Evolutionary conservation across 2,888 invertebrate species (phyloP).

Genomic region (Spisula solida): DNA sequence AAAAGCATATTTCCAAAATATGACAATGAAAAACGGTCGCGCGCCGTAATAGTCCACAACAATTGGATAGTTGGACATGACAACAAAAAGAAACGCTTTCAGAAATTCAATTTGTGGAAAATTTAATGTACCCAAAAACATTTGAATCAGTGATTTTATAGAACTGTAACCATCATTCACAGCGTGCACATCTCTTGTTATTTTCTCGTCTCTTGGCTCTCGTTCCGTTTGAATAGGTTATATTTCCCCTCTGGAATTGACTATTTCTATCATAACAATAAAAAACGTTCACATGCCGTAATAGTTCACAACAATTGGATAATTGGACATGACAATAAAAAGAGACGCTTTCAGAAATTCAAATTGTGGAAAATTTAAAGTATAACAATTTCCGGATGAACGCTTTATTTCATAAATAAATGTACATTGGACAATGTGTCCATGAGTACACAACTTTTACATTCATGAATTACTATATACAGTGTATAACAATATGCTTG

Average conservation of each 20-base stretch:
- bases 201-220: no score
- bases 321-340: background rate
- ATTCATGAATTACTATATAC: no score
- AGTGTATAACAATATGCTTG: no score
- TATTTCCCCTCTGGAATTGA: no score
- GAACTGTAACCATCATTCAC: no score
- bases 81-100: background rate
- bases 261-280: background rate
- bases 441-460: no score
- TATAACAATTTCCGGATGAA: no score
- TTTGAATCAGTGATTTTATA: background rate
- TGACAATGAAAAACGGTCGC: background rate
- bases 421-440: no score
- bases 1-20: background rate
- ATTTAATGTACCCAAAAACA: background rate
- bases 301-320: slow-evolving; percentile 15
- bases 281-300: background rate
- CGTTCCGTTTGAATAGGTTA: no score
- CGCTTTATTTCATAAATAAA: no score
- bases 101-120: background rate
- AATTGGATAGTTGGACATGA: slow-evolving; percentile 19
- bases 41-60: background rate
- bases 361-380: background rate
- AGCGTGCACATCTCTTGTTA: no score
- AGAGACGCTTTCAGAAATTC: background rate